Conservation (phyloP, 1,140 invertebrate species). For the Caerostris darwini region DNA sequence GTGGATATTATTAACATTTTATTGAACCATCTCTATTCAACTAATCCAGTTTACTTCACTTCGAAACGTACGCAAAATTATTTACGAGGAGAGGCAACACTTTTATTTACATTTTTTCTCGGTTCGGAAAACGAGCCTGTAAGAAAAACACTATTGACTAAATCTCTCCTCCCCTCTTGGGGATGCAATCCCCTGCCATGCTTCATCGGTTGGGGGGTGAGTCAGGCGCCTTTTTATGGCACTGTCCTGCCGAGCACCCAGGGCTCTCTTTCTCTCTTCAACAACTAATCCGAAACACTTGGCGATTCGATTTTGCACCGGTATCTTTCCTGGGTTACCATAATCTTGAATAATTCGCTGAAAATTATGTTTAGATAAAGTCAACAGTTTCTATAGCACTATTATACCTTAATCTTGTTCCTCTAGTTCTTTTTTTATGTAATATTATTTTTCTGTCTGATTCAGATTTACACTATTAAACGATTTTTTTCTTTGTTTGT, state of each 20-base stretch:
- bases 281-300: not conserved
- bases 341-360: not conserved
- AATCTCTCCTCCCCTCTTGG: not conserved
- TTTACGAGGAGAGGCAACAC: not conserved
- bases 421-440: too few species aligned
- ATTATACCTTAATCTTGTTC: too few species aligned
- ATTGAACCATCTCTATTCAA: not conserved
- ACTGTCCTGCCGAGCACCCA: slow-evolving; percentile 40
- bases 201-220: slow-evolving; percentile 70
- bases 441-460: too few species aligned
- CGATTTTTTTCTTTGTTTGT: too few species aligned
- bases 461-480: too few species aligned
- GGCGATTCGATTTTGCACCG: not conserved
- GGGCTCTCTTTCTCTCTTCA: not conserved
- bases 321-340: not conserved
- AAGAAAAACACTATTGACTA: slow-evolving; percentile 50
- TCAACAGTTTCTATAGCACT: too few species aligned
- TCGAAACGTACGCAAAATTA: not conserved
- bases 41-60: not conserved
- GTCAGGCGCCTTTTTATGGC: slow-evolving; percentile 74
- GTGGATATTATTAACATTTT: not conserved
- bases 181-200: slow-evolving; percentile 4
- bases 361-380: not conserved
- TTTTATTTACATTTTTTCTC: slow-evolving; percentile 8
- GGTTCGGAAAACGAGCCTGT: not conserved